Evolutionary conservation across 2,113 vertebrate species (phyloP).

Genomic region (Ornithorhynchus anatinus): DNA sequence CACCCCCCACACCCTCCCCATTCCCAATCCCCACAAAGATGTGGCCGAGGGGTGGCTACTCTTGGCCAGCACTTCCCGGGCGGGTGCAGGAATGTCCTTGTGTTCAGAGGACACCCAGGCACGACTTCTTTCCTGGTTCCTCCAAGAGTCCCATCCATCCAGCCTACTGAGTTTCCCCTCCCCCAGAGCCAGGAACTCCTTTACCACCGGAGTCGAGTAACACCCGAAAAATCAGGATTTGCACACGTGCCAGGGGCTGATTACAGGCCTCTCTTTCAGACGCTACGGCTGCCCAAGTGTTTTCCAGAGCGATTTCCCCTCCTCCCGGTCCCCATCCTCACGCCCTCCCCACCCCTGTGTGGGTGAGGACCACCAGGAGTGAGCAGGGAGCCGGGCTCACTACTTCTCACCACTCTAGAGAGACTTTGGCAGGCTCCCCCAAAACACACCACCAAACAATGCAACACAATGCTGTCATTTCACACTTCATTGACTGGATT

Average conservation of each 20-base stretch:
- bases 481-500: conserved; percentile 28
- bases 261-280: conserved; percentile 63
- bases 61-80: conserved; percentile 37
- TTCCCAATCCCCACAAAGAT: no score
- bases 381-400: conserved; percentile 34
- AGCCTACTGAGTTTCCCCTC: conserved; percentile 23
- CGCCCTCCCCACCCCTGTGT: conserved; percentile 21
- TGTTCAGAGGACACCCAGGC: conserved; percentile 55
- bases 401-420: conserved; percentile 41
- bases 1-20: no score
- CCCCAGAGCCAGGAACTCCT: conserved; percentile 37
- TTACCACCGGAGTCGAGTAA: conserved; percentile 63
- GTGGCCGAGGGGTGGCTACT: conserved; percentile 25
- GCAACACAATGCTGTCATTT: conserved; percentile 36
- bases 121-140: conserved; percentile 56
- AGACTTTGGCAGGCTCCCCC: conserved; percentile 36
- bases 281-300: conserved; percentile 58
- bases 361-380: conserved; percentile 43
- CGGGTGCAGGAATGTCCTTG: conserved; percentile 48
- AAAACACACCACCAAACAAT: not conserved
- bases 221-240: conserved; percentile 68
- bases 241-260: conserved; percentile 63
- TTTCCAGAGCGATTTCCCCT: conserved; percentile 78
- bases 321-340: conserved; percentile 26
- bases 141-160: not conserved